Evolutionary conservation across 2,888 invertebrate species (phyloP), one percentile per base, ranked within the genome.

Genomic region (Hydraecia micacea): DNA sequence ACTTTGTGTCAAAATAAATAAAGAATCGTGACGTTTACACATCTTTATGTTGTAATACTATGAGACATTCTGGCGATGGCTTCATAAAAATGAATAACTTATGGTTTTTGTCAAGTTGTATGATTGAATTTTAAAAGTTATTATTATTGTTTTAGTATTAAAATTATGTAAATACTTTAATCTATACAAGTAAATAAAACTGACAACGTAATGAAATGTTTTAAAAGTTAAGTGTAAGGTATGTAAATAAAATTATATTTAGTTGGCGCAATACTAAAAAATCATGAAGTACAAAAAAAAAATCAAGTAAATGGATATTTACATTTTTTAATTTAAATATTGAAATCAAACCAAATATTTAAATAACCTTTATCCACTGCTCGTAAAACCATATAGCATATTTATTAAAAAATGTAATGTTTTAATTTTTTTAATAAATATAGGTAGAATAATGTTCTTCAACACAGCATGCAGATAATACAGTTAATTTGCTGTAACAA

Each of bases 1-100:
- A 73, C 75, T 69, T 81, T 63, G 28, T 69, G 62, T 63, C 36
- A 75, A 74, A 74, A 82, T 79, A 75, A 71, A 70, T 42, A 73
- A 66, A 36, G 52, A 70, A 62, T 85, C n/a, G 58, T 71, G 81
- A 60, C 65, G 25, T 66, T 66, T 52, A 62, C 55, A 62, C 32
- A 28, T 74, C 1, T 84, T 76, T 68, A 60, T 42, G 8, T 70
- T 65, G 21, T 67, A 52, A 75, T 67, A 15, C 0, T 28, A 46
- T 13, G 62, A 63, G 52, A 80, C 13, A 74, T 73, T 75, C 13
- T 42, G 8, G n/a, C 21, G 39, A 60, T 21, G 55, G 46, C 18
- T 68, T n/a, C 15, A 62, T 32, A 28, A 52, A n/a, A 63, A 73
- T 21, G 0, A 65, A 46, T 18, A 49, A 11, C 5, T 32, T n/a